Percentiles rank a stretch among this genome's conserved stretches.
Evolutionary conservation across 2,113 vertebrate genomes (phyloP).

Genomic region (Vimba vimba): DNA sequence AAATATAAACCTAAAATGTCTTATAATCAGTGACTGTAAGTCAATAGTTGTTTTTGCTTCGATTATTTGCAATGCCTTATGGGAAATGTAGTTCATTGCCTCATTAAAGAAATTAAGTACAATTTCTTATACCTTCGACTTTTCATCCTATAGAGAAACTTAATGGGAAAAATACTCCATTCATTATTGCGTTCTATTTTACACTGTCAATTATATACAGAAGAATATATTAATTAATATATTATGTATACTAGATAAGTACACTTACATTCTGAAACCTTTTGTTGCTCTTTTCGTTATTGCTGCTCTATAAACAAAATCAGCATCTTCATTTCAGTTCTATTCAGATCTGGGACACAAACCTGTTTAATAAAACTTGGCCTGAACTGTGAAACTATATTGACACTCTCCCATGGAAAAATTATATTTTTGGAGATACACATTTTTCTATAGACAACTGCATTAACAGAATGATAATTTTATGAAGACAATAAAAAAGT

Average conservation of each 20-base stretch:
- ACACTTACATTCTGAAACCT: neutral
- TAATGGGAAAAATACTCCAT: neutral
- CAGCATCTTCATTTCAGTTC: neutral
- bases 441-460: neutral
- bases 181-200: neutral
- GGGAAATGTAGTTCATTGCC: neutral
- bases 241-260: neutral
- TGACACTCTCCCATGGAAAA: neutral
- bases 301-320: neutral
- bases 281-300: neutral
- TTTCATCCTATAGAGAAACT: neutral
- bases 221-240: neutral
- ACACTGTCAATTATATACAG: neutral
- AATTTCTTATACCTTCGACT: neutral
- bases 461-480: neutral
- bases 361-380: neutral
- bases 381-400: neutral
- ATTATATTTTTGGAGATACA: neutral
- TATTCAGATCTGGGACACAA: neutral
- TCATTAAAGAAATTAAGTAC: neutral
- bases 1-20: neutral
- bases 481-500: neutral
- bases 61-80: neutral
- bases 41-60: neutral
- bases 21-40: neutral